phyloP scores from a whole-genome alignment of 2,113 vertebrate species.

The Pseudorectes ferrugineus region DNA sequence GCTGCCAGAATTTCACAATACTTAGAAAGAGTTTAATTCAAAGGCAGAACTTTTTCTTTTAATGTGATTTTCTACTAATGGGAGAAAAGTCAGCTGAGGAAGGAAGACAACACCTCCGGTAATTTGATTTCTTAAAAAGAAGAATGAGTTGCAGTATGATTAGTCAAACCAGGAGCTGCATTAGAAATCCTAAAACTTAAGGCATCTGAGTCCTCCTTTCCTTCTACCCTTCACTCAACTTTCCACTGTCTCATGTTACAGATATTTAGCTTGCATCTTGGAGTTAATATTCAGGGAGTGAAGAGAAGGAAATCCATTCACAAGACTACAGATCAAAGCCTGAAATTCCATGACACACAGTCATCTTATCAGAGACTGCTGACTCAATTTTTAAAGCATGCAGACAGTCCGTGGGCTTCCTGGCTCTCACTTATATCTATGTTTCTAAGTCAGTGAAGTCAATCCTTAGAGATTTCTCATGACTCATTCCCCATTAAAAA shows the following conservation, averaged over 20 bases:
- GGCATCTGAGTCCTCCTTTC: not conserved
- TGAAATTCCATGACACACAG: not conserved
- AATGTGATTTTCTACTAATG: not conserved
- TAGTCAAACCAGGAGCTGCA: not conserved
- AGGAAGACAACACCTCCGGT: not conserved
- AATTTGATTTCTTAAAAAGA: not conserved
- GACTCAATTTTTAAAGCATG: constrained; percentile 12
- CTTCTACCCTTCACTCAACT: not conserved
- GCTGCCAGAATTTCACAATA: not conserved
- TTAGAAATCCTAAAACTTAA: not conserved
- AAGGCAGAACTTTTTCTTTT: not conserved
- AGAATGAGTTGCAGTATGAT: not conserved
- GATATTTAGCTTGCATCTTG: not conserved
- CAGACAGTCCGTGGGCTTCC: not conserved
- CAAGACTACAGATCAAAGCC: not conserved
- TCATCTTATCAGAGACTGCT: not conserved
- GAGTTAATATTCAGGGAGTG: not conserved
- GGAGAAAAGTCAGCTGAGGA: not conserved
- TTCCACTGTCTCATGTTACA: not conserved
- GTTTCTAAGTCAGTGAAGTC: not conserved
- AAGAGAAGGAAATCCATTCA: not conserved
- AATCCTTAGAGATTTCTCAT: not conserved
- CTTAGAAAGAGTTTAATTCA: not conserved
- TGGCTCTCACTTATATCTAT: not conserved
- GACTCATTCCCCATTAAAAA: constrained; percentile 17